A percentile compares a stretch with the other conserved stretches of the same genome.
These are phyloP conservation scores for Danio choprae DNA, from an alignment of 2,797 vertebrate species.

Conservation along the genomic window DNA sequence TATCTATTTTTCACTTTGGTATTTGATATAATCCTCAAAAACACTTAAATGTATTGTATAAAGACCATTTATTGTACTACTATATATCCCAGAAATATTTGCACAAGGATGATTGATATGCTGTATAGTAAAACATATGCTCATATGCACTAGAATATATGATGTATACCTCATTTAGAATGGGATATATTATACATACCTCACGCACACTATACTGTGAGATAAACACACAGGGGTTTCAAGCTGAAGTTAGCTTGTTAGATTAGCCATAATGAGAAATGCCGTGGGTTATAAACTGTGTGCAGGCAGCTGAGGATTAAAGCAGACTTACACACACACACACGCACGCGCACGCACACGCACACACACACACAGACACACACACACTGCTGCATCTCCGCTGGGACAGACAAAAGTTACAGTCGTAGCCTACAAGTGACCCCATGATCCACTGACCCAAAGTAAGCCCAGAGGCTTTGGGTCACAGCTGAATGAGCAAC, in stretches of 20 bases:
- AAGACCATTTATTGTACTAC: neutral
- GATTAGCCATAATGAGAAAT: constrained; percentile 26
- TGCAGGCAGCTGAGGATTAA: constrained; percentile 51
- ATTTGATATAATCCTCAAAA: neutral
- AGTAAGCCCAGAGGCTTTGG: constrained; percentile 58
- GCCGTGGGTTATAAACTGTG: constrained; percentile 27
- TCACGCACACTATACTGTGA: neutral
- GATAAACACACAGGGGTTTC: neutral
- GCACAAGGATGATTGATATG: neutral
- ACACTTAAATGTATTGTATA: neutral
- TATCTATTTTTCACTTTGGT: neutral
- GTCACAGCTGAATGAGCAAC: constrained; percentile 67
- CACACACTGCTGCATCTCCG: constrained; percentile 16
- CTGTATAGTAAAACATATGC: neutral
- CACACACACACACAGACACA: constrained; percentile 7
- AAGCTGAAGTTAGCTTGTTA: neutral
- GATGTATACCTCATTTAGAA: constrained; percentile 2
- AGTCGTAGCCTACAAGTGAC: constrained; percentile 61
- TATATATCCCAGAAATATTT: neutral
- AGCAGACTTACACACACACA: constrained; percentile 12
- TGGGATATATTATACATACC: neutral
- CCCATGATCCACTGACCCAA: constrained; percentile 63
- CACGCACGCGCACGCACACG: no score
- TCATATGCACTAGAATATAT: neutral
- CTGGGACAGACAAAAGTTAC: constrained; percentile 31